These are phyloP conservation scores for Phrynosoma blainvillii DNA, from an alignment of 2,113 vertebrate species.

Conservation along the genomic window DNA sequence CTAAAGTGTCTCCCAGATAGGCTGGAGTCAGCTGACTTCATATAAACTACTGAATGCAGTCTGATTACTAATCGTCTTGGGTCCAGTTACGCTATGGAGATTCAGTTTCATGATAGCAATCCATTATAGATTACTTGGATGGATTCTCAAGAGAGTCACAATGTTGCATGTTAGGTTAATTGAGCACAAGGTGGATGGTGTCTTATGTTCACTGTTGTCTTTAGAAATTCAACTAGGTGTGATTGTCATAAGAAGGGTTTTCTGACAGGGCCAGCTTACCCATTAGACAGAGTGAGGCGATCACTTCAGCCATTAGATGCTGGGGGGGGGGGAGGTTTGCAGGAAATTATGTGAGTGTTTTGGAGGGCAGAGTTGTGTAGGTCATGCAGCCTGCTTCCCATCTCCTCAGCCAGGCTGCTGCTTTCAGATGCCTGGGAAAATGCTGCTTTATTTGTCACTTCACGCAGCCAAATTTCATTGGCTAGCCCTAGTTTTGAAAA, in stretches of 20 bases:
- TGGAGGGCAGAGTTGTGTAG: background rate
- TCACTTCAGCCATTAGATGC: background rate
- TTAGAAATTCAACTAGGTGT: background rate
- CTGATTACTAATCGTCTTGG: slow-evolving; percentile 50
- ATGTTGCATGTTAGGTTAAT: background rate
- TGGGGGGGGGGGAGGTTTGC: no score
- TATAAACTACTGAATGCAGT: background rate
- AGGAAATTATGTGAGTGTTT: background rate
- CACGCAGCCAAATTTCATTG: no score
- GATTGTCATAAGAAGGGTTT: background rate
- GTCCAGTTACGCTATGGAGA: background rate
- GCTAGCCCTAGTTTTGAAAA: background rate
- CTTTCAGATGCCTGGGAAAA: no score
- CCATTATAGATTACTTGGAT: slow-evolving; percentile 24
- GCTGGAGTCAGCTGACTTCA: slow-evolving; percentile 36
- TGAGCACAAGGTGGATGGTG: background rate
- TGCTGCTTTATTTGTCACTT: no score
- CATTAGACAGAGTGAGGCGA: background rate
- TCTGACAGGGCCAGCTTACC: background rate
- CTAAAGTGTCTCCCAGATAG: slow-evolving; percentile 47
- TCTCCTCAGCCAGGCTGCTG: no score
- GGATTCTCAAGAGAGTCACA: slow-evolving; percentile 8
- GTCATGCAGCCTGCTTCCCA: background rate
- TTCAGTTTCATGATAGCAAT: slow-evolving; percentile 36
- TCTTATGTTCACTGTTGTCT: background rate